Evolutionary conservation across 92 coral and sea anemone species (phyloP).

Genomic region (Heteractis magnifica): DNA sequence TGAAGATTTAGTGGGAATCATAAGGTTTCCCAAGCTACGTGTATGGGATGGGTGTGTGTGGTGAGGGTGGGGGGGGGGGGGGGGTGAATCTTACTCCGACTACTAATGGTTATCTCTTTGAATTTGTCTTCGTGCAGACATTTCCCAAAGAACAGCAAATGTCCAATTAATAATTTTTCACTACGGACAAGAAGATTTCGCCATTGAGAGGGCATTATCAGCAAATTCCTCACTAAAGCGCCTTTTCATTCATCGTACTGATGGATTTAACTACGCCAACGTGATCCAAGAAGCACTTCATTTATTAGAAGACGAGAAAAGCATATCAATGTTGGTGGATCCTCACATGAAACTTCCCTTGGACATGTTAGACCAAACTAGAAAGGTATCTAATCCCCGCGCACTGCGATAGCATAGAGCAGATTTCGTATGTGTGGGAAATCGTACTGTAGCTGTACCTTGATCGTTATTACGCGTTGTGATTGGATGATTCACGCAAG

Average conservation of each 20-base stretch:
- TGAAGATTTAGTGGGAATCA: too few species aligned
- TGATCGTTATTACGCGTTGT: too few species aligned
- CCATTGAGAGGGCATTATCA: background rate
- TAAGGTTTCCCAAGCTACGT: too few species aligned
- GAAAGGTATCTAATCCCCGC: constrained; percentile 19
- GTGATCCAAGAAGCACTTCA: background rate
- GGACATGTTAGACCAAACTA: constrained; percentile 36
- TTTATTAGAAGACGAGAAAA: background rate
- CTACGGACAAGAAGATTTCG: constrained; percentile 12
- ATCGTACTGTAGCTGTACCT: too few species aligned
- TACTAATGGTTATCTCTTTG: background rate
- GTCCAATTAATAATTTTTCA: constrained; percentile 24
- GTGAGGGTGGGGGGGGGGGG: too few species aligned
- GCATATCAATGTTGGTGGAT: constrained; percentile 22
- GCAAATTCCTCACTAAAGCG: background rate
- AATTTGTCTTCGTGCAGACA: constrained; percentile 17
- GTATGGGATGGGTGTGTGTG: too few species aligned
- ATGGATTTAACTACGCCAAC: background rate
- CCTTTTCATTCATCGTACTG: background rate
- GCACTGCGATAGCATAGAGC: too few species aligned
- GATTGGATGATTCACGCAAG: too few species aligned
- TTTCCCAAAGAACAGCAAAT: constrained; percentile 8
- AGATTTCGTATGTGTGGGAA: too few species aligned
- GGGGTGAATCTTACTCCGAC: background rate
- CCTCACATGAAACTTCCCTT: constrained; percentile 31